These are phyloP conservation scores for Malthinus seriepunctatus DNA, from an alignment of 2,888 invertebrate genomes.

Conservation along the genomic window DNA sequence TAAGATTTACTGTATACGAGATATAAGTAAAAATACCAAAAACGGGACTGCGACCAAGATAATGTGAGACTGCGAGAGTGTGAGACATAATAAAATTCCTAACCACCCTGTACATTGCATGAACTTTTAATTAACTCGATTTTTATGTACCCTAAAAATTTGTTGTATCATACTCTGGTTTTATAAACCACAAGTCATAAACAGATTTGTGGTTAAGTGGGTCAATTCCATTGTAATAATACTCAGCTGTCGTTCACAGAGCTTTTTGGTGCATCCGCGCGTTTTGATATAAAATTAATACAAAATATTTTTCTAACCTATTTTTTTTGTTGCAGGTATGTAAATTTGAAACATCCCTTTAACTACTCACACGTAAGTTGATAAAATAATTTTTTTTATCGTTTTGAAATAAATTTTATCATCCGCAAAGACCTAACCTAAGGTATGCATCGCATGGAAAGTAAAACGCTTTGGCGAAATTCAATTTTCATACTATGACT, in stretches of 20 bases:
- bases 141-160: background rate
- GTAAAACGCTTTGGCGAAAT: slow-evolving; percentile 32
- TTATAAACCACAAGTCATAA: slow-evolving; percentile 21
- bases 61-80: too few species aligned
- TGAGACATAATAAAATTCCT: too few species aligned
- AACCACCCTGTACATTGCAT: too few species aligned
- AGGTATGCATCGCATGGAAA: slow-evolving; percentile 15
- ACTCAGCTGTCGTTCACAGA: slow-evolving; percentile 15
- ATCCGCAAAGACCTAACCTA: slow-evolving; percentile 23
- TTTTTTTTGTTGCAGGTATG: slow-evolving; percentile 18
- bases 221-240: slow-evolving; percentile 19
- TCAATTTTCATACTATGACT: slow-evolving; percentile 38
- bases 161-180: background rate
- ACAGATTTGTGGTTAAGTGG: slow-evolving; percentile 25
- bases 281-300: background rate
- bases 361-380: background rate
- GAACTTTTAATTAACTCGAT: background rate
- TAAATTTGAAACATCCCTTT: background rate
- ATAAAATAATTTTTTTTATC: slow-evolving; percentile 3
- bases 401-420: slow-evolving; percentile 22
- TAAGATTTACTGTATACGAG: too few species aligned
- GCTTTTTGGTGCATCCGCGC: background rate
- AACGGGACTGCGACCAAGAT: too few species aligned
- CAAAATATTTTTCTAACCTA: background rate
- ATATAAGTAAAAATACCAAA: too few species aligned